These are phyloP conservation scores for Natrix natrix DNA, from an alignment of 2,797 vertebrate species.

Conservation along the genomic window DNA sequence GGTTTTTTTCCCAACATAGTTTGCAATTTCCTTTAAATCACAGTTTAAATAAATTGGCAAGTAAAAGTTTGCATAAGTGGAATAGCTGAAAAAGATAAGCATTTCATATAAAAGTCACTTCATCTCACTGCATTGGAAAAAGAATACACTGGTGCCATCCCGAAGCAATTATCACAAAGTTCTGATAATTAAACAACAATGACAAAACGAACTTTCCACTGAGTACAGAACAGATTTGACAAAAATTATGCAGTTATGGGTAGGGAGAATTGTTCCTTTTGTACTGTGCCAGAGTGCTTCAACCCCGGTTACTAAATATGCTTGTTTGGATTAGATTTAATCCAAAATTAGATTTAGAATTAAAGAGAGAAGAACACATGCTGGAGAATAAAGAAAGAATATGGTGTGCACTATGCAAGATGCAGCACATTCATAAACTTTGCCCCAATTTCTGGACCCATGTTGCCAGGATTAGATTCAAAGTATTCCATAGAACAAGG, in stretches of 20 bases:
- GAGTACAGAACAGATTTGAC: neutral
- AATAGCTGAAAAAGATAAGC: neutral
- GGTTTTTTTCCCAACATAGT: neutral
- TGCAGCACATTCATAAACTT: neutral
- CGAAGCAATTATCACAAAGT: neutral
- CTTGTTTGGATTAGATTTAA: neutral
- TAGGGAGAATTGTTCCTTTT: neutral
- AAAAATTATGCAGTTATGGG: neutral
- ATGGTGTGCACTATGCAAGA: neutral
- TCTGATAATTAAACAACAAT: neutral
- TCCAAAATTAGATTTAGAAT: neutral
- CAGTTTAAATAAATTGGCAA: neutral
- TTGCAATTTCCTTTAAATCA: neutral
- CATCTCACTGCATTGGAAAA: neutral
- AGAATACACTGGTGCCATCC: neutral
- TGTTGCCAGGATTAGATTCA: neutral
- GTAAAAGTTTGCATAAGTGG: neutral
- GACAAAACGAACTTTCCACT: neutral
- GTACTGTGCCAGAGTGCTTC: neutral
- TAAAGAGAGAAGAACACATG: neutral
- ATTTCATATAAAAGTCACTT: neutral
- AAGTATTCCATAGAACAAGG: neutral
- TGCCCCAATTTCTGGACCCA: neutral
- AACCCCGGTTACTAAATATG: neutral
- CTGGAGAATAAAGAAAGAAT: neutral